Evolutionary conservation across 2,113 vertebrate genomes (phyloP).

Genomic region (Grus americana): DNA sequence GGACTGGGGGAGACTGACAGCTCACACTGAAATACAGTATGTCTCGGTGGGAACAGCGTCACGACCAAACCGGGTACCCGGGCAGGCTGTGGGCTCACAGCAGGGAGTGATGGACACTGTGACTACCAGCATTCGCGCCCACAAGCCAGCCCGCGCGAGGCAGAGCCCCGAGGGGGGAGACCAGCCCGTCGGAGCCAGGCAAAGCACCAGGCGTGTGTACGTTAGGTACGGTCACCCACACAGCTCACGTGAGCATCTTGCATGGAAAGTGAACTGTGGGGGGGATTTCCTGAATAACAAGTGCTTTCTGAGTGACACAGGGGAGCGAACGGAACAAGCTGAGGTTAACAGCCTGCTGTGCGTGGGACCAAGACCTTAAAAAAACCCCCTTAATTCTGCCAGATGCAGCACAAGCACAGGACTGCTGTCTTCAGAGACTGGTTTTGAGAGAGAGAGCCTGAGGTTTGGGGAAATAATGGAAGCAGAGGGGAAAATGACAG

Average conservation of each 20-base stretch:
- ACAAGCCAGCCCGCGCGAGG: neutral
- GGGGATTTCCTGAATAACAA: neutral
- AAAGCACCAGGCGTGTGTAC: neutral
- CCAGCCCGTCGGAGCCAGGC: neutral
- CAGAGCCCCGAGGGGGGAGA: neutral
- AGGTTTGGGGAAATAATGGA: neutral
- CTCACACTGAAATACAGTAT: neutral
- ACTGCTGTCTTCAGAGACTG: neutral
- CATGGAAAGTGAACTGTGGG: neutral
- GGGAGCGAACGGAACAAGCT: neutral
- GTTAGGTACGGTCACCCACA: neutral
- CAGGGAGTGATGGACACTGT: accelerated
- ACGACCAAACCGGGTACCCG: accelerated
- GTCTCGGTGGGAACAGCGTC: neutral
- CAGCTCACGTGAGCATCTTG: neutral
- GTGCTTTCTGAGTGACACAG: neutral
- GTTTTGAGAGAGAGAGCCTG: neutral
- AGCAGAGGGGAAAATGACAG: neutral
- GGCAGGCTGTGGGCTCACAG: neutral
- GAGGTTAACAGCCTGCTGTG: neutral
- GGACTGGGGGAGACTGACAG: neutral
- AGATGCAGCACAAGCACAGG: neutral
- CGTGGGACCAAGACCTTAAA: neutral
- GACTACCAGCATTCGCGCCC: neutral
- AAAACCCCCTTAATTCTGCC: neutral